Evolutionary conservation across 2,113 vertebrate species (phyloP).

Genomic region (Carassius carassius): DNA sequence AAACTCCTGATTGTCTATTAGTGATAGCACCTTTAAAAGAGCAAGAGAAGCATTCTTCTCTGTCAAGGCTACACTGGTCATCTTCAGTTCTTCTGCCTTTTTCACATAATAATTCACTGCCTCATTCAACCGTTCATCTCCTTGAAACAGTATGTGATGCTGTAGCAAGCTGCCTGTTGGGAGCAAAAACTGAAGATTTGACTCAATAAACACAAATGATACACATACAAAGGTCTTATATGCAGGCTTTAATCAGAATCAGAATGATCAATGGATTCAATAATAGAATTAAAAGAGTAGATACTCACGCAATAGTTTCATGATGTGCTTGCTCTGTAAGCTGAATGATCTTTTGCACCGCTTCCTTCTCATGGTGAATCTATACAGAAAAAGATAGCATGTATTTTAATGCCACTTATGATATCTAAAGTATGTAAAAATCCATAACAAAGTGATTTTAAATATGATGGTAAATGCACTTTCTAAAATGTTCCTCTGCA

Average conservation of each 20-base stretch:
- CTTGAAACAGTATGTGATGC: slow-evolving; percentile 71
- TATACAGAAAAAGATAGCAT: not conserved
- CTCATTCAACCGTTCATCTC: slow-evolving; percentile 53
- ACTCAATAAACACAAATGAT: slow-evolving; percentile 35
- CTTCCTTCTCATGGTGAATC: slow-evolving; percentile 77
- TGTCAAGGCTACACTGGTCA: slow-evolving; percentile 31
- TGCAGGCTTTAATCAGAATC: not conserved
- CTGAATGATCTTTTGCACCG: slow-evolving; percentile 77
- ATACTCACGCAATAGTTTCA: slow-evolving; percentile 23
- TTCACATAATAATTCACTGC: slow-evolving; percentile 51
- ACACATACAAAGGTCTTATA: slow-evolving; percentile 1
- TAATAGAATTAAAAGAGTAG: slow-evolving; percentile 30
- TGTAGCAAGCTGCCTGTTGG: slow-evolving; percentile 79
- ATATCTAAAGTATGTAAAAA: too few relatives aligned
- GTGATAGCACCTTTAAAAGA: slow-evolving; percentile 48
- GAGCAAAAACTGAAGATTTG: not conserved
- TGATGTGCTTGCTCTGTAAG: slow-evolving; percentile 58
- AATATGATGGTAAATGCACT: too few relatives aligned
- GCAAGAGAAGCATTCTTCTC: slow-evolving; percentile 44
- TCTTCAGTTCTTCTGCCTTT: slow-evolving; percentile 48
- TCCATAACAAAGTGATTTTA: too few relatives aligned
- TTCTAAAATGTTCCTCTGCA: too few relatives aligned
- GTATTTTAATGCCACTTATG: too few relatives aligned
- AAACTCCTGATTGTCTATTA: not conserved
- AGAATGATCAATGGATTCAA: not conserved